Evolutionary conservation across 2,888 invertebrate species (phyloP).

Genomic region (Melikaiella ostensackeni): DNA sequence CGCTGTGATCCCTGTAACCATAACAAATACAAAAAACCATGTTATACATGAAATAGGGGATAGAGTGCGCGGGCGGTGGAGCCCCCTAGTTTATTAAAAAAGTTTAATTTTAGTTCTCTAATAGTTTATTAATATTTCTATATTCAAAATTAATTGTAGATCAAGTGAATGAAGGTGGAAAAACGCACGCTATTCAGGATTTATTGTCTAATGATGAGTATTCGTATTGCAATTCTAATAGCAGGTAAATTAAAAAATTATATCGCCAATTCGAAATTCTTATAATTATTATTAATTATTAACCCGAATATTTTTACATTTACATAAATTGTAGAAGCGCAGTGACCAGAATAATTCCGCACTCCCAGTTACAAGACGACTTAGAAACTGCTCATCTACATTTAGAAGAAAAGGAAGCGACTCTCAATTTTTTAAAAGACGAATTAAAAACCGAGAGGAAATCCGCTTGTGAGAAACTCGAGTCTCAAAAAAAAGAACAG

Average conservation of each 20-base stretch:
- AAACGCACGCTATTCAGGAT: conserved; percentile 20
- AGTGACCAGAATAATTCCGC: conserved; percentile 42
- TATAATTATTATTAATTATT: no score
- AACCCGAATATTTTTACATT: not conserved
- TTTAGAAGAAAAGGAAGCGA: conserved; percentile 68
- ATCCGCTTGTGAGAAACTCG: conserved; percentile 75
- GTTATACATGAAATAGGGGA: no score
- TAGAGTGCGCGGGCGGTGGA: no score
- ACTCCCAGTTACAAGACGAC: conserved; percentile 63
- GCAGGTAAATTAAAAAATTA: conserved; percentile 9
- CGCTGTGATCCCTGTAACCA: no score
- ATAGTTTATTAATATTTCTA: not conserved
- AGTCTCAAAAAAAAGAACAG: conserved; percentile 75
- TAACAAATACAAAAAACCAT: no score
- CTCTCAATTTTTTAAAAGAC: conserved; percentile 65
- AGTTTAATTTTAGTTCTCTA: not conserved
- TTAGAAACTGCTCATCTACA: conserved; percentile 63
- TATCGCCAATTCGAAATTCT: not conserved
- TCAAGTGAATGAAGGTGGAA: not conserved
- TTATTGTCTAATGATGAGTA: conserved; percentile 8
- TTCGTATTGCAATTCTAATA: not conserved
- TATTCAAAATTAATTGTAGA: not conserved
- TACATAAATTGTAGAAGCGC: conserved; percentile 36
- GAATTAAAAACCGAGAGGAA: conserved; percentile 75
- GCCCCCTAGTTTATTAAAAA: no score